These are phyloP conservation scores for Eristalis tenax DNA, from an alignment of 2,888 invertebrate species.

Conservation along the genomic window DNA sequence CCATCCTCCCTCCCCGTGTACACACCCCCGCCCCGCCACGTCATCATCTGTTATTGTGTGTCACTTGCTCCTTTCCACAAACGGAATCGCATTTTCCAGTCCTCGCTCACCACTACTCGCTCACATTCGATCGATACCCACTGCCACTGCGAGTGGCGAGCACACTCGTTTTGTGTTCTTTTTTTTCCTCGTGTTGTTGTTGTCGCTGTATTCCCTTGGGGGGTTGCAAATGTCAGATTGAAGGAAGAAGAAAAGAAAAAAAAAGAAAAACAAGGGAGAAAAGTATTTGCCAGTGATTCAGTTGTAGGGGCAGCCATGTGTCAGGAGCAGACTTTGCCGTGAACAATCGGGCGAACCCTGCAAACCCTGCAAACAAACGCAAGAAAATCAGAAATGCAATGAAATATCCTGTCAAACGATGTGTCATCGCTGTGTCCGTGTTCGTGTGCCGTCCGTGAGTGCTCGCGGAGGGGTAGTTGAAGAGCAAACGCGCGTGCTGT, in stretches of 20 bases:
- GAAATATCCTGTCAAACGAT: slow-evolving; percentile 67
- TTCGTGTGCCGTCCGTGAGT: slow-evolving; percentile 20
- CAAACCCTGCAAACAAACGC: background rate
- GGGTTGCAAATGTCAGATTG: slow-evolving; percentile 59
- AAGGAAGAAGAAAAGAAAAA: slow-evolving; percentile 27
- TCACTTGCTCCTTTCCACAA: slow-evolving; percentile 61
- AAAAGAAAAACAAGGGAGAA: slow-evolving; percentile 30
- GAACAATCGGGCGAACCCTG: slow-evolving; percentile 15
- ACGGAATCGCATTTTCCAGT: slow-evolving; percentile 69
- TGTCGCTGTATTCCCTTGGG: slow-evolving; percentile 2
- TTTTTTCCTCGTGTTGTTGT: slow-evolving; percentile 27
- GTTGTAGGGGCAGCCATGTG: slow-evolving; percentile 61
- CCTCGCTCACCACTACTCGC: slow-evolving; percentile 37
- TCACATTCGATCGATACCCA: slow-evolving; percentile 58
- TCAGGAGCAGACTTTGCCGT: slow-evolving; percentile 48
- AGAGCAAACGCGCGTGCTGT: slow-evolving; percentile 59
- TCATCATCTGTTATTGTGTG: slow-evolving; percentile 67
- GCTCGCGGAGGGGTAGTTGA: slow-evolving; percentile 19
- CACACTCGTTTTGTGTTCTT: slow-evolving; percentile 13
- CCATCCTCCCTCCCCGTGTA: slow-evolving; percentile 2
- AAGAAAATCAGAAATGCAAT: slow-evolving; percentile 10
- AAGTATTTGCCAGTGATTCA: slow-evolving; percentile 57
- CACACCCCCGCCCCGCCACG: slow-evolving; percentile 36
- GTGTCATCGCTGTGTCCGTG: slow-evolving; percentile 50
- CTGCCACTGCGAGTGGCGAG: slow-evolving; percentile 46